Conservation (phyloP, 2,797 vertebrate genomes). For the Paratrypauchen microcephalus region DNA sequence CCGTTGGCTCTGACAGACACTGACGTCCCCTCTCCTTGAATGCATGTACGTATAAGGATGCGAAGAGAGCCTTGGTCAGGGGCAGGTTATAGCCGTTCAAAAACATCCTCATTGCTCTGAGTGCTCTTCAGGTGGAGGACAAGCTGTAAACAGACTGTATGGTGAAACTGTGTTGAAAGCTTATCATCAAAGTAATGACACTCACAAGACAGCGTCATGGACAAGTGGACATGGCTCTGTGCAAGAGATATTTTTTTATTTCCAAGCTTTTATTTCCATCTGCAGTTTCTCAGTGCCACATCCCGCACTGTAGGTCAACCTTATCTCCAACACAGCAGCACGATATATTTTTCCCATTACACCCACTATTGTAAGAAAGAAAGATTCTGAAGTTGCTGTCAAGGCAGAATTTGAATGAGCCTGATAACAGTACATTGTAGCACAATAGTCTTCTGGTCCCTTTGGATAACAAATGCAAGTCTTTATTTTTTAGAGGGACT, state of each 20-base stretch:
- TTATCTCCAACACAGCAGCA: slow-evolving; percentile 37
- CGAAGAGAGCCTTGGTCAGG: slow-evolving; percentile 30
- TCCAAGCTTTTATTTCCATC: slow-evolving; percentile 8
- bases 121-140: slow-evolving; percentile 24
- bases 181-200: slow-evolving; percentile 22
- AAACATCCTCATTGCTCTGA: slow-evolving; percentile 38
- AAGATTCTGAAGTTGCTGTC: slow-evolving; percentile 69
- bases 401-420: slow-evolving; percentile 73
- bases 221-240: slow-evolving; percentile 10
- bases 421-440: slow-evolving; percentile 72
- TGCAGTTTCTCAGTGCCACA: slow-evolving; percentile 3
- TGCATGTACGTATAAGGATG: slow-evolving; percentile 12
- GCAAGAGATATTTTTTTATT: slow-evolving; percentile 18
- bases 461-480: slow-evolving; percentile 66
- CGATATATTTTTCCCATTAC: slow-evolving; percentile 54
- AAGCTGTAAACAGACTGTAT: slow-evolving; percentile 24
- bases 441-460: slow-evolving; percentile 59
- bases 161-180: slow-evolving; percentile 23
- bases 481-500: slow-evolving; percentile 49
- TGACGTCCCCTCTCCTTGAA: slow-evolving; percentile 29
- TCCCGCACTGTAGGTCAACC: slow-evolving; percentile 28
- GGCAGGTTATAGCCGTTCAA: slow-evolving; percentile 46
- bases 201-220: slow-evolving; percentile 8
- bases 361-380: slow-evolving; percentile 53
- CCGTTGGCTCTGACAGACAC: slow-evolving; percentile 24